A percentile compares a stretch with the other conserved stretches of the same genome.
phyloP scores from a whole-genome alignment of 2,113 vertebrate species.

The Pseudorectes ferrugineus region DNA sequence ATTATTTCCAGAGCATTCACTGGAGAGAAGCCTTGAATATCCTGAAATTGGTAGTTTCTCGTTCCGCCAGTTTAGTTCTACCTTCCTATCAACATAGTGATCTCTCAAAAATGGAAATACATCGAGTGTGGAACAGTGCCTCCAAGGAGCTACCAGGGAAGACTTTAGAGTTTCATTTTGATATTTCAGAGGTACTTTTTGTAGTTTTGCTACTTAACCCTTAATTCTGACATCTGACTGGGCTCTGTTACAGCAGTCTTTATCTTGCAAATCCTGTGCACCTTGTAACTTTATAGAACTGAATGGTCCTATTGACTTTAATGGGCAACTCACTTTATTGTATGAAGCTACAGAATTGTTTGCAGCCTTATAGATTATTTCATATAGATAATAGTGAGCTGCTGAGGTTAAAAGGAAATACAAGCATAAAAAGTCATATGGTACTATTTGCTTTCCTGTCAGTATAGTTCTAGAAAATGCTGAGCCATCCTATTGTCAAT shows the following conservation, averaged over 20 bases:
- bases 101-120: conserved; percentile 91
- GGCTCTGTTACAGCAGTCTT: background rate
- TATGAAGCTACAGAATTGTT: background rate
- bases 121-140: conserved; percentile 90
- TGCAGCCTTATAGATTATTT: background rate
- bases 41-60: conserved; percentile 93
- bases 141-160: conserved; percentile 96
- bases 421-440: background rate
- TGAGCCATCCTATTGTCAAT: background rate
- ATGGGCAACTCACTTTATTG: background rate
- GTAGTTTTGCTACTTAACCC: background rate
- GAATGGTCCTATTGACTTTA: background rate
- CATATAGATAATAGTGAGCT: background rate
- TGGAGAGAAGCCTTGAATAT: conserved; percentile 98
- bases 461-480: background rate
- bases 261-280: background rate
- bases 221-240: background rate
- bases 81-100: conserved; percentile 88
- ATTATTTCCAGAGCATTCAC: conserved; percentile 83
- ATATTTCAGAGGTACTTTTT: conserved; percentile 90
- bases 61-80: conserved; percentile 92
- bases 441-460: background rate
- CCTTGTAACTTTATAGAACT: background rate
- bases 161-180: conserved; percentile 96
- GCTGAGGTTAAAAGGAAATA: background rate